These are phyloP conservation scores for Aproaerema taeniolella DNA, from an alignment of 2,888 invertebrate species.

Conservation along the genomic window DNA sequence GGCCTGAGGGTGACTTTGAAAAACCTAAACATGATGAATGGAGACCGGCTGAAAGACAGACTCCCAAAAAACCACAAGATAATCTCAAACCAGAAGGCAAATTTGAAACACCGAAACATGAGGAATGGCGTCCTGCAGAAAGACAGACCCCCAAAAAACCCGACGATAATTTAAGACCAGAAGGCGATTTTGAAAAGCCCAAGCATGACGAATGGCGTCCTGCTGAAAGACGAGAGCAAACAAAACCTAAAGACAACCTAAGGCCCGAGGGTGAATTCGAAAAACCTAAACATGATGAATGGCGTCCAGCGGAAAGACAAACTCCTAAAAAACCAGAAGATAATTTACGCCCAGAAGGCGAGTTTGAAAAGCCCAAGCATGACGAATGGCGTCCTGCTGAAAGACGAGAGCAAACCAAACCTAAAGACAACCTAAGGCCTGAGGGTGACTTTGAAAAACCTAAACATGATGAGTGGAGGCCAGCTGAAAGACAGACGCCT, in stretches of 20 bases:
- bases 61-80: slow-evolving; percentile 62
- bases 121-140: slow-evolving; percentile 33
- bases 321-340: slow-evolving; percentile 41
- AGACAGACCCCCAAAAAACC: slow-evolving; percentile 42
- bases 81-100: slow-evolving; percentile 56
- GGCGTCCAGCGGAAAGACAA: slow-evolving; percentile 34
- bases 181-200: slow-evolving; percentile 68
- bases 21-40: slow-evolving; percentile 18
- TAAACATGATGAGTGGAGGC: slow-evolving; percentile 54
- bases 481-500: slow-evolving; percentile 77
- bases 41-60: slow-evolving; percentile 79
- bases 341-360: slow-evolving; percentile 41
- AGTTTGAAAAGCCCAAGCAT: slow-evolving; percentile 62
- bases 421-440: slow-evolving; percentile 58
- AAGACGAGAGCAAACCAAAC: slow-evolving; percentile 31
- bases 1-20: slow-evolving; percentile 67
- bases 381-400: slow-evolving; percentile 46
- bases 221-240: slow-evolving; percentile 31
- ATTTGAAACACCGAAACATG: slow-evolving; percentile 49
- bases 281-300: slow-evolving; percentile 38
- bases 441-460: slow-evolving; percentile 74
- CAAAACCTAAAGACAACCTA: slow-evolving; percentile 55
- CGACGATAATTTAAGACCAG: slow-evolving; percentile 70
- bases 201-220: slow-evolving; percentile 32
- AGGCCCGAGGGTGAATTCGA: slow-evolving; percentile 76